These are phyloP conservation scores for Pomatostomus ruficeps DNA, from an alignment of 2,113 vertebrate species.

Conservation along the genomic window DNA sequence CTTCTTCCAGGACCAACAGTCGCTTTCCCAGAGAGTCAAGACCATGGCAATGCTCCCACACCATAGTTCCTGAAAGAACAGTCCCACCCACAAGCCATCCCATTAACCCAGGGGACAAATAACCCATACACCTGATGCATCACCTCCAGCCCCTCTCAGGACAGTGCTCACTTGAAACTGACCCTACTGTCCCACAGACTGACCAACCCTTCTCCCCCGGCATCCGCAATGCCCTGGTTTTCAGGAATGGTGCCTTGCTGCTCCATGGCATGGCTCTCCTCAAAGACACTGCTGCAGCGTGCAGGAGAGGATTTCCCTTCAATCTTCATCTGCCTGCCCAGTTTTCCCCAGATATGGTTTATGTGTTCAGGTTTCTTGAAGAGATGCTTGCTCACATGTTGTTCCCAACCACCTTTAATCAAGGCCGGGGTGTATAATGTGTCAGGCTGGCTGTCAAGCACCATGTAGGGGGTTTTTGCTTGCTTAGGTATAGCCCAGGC, in stretches of 20 bases:
- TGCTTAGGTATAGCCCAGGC: not conserved
- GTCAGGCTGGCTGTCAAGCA: not conserved
- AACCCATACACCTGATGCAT: not conserved
- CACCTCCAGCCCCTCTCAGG: not conserved
- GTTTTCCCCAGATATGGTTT: not conserved
- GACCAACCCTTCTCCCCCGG: rapidly evolving
- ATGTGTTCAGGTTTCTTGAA: not conserved
- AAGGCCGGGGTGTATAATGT: not conserved
- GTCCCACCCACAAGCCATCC: not conserved
- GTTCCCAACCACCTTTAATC: not conserved
- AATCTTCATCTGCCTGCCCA: not conserved
- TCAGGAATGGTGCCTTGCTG: not conserved
- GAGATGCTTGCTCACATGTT: not conserved
- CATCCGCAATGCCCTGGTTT: not conserved
- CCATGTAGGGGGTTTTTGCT: not conserved
- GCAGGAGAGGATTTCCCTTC: not conserved
- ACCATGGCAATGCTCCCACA: not conserved
- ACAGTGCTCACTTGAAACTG: not conserved
- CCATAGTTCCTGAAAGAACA: not conserved
- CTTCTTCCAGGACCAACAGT: not conserved
- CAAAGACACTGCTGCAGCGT: not conserved
- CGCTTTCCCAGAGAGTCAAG: not conserved
- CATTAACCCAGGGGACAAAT: not conserved
- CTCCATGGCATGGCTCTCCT: not conserved
- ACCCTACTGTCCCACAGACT: not conserved